Conservation (phyloP, 2,797 vertebrate genomes). For the Anolis apletophallus region DNA sequence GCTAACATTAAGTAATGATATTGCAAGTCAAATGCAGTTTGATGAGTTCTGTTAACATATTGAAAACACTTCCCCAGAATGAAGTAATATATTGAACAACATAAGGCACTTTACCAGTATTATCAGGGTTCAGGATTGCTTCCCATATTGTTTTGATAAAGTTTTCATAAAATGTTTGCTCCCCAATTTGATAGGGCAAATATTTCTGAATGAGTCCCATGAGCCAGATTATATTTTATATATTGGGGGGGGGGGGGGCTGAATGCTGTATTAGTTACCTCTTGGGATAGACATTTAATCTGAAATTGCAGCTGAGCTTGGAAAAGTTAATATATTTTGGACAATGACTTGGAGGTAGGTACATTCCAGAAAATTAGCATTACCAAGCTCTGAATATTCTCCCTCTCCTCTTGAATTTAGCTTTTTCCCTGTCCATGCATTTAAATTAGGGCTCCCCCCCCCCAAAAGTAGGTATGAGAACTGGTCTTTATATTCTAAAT, state of each 20-base stretch:
- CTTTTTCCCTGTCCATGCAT: not conserved
- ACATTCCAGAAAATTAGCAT: too few relatives aligned
- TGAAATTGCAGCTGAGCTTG: not conserved
- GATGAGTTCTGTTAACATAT: not conserved
- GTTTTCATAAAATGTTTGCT: not conserved
- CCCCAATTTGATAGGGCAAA: not conserved
- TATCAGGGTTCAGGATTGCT: not conserved
- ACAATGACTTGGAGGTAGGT: too few relatives aligned
- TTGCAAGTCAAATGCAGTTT: constrained; percentile 6
- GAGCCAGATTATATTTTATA: not conserved
- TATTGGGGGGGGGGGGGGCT: not conserved
- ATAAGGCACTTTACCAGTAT: not conserved
- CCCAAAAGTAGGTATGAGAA: not conserved
- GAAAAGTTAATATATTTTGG: too few relatives aligned
- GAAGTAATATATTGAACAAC: not conserved
- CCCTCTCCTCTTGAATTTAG: not conserved
- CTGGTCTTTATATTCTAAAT: not conserved
- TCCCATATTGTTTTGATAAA: not conserved
- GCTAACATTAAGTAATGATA: constrained; percentile 39
- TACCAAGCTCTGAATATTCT: too few relatives aligned
- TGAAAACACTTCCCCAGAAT: not conserved
- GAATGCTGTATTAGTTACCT: not conserved
- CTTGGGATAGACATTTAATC: not conserved
- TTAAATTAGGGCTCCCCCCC: not conserved
- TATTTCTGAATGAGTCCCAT: not conserved